A percentile compares a stretch with the other conserved stretches of the same genome.
Evolutionary conservation across 1,140 invertebrate genomes (phyloP).

Genomic region (Hypsibius dujardini): DNA sequence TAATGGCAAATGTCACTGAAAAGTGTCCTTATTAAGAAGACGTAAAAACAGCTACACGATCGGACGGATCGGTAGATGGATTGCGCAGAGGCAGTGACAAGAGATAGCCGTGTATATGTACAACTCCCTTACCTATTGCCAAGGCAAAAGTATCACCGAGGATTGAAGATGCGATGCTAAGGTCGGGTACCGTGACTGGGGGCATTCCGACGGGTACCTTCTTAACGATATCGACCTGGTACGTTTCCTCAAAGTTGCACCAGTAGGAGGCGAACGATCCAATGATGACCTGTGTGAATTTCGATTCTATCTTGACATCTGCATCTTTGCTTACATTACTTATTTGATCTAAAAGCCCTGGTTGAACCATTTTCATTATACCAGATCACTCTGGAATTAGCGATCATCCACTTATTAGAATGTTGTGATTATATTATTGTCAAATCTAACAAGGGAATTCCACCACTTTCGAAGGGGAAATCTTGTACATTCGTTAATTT

Average conservation of each 20-base stretch:
- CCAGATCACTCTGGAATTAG: too few species aligned
- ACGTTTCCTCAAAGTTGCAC: background rate
- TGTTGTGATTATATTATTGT: too few species aligned
- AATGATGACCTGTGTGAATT: background rate
- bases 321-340: too few species aligned
- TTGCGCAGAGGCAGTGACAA: too few species aligned
- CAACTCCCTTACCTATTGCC: background rate
- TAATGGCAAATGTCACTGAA: constrained; percentile 5
- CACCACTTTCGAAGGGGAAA: too few species aligned
- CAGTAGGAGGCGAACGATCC: background rate
- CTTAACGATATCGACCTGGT: background rate
- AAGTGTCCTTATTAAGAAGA: background rate
- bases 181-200: background rate
- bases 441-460: too few species aligned
- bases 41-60: background rate
- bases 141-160: constrained; percentile 9
- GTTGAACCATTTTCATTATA: too few species aligned
- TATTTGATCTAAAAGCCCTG: too few species aligned
- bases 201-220: constrained; percentile 6
- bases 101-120: too few species aligned
- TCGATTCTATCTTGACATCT: too few species aligned
- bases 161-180: background rate
- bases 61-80: background rate
- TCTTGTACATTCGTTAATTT: too few species aligned
- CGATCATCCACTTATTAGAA: too few species aligned